phyloP scores from a whole-genome alignment of 37 sponge, comb jelly and placozoan species.

The Beroe ovata region DNA sequence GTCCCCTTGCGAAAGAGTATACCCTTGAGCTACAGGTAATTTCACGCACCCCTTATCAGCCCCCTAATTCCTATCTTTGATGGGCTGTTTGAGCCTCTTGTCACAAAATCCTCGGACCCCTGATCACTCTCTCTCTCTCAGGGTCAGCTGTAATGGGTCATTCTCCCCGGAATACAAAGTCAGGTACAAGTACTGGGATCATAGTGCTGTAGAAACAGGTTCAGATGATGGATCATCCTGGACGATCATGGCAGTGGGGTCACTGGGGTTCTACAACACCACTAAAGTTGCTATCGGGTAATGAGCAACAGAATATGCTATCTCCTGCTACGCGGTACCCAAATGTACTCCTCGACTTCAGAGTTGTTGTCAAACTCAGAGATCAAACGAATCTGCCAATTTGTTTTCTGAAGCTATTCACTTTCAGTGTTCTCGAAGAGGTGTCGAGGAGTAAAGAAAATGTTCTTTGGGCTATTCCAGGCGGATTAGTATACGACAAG shows the following conservation, averaged over 20 bases:
- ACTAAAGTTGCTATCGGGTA: not conserved
- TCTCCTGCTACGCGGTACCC: too few species aligned
- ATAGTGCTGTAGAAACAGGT: not conserved
- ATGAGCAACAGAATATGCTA: too few species aligned
- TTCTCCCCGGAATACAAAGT: too few species aligned
- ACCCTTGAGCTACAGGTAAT: not conserved
- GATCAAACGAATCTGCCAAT: too few species aligned
- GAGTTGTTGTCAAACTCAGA: too few species aligned
- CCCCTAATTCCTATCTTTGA: too few species aligned
- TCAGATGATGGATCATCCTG: not conserved
- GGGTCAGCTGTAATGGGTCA: too few species aligned
- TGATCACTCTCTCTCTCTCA: too few species aligned
- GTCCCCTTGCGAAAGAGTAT: not conserved
- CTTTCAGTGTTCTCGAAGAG: not conserved
- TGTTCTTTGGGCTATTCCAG: conserved; percentile 40
- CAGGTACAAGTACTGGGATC: conserved; percentile 25
- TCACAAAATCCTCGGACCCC: not conserved
- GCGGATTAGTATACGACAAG: conserved; percentile 1
- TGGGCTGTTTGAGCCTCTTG: not conserved
- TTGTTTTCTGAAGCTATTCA: too few species aligned
- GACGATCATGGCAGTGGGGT: not conserved
- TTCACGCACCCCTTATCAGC: not conserved
- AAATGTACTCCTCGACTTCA: too few species aligned
- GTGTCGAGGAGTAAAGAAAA: not conserved
- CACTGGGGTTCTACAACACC: conserved; percentile 31